phyloP scores from a whole-genome alignment of 2,888 invertebrate genomes.

The Melieria omissa region DNA sequence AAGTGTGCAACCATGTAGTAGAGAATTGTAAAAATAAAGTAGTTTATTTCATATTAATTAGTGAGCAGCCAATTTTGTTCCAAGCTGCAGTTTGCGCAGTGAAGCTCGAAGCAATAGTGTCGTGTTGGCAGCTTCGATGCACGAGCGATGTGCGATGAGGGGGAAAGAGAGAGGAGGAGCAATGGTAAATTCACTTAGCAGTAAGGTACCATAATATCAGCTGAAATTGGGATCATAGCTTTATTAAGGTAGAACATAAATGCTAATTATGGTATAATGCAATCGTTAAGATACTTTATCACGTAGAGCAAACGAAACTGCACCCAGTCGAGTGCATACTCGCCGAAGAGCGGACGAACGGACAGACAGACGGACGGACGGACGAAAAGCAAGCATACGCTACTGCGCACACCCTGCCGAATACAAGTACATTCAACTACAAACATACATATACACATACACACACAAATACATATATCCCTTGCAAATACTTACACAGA shows the following conservation, averaged over 20 bases:
- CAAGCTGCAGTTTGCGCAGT: no score
- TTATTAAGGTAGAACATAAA: conserved; percentile 70
- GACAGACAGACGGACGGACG: no score
- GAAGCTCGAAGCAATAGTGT: no score
- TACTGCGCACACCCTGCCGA: no score
- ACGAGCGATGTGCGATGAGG: background rate
- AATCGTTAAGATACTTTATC: conserved; percentile 25
- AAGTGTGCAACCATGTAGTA: no score
- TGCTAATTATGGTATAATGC: conserved; percentile 42
- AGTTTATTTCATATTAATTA: no score
- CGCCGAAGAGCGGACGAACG: no score
- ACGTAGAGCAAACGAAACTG: background rate
- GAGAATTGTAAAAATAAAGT: no score
- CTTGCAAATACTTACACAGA: background rate
- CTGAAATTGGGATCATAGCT: conserved; percentile 75
- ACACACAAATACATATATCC: background rate
- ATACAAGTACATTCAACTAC: background rate
- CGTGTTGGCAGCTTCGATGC: background rate
- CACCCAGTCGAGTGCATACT: no score
- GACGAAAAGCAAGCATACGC: no score
- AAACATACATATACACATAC: conserved; percentile 12
- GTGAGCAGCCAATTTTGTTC: no score
- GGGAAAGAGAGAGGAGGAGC: conserved; percentile 49
- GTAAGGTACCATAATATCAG: conserved; percentile 69
- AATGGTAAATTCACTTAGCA: conserved; percentile 68